phyloP scores from a whole-genome alignment of 2,113 vertebrate species.

The Tor tambroides region DNA sequence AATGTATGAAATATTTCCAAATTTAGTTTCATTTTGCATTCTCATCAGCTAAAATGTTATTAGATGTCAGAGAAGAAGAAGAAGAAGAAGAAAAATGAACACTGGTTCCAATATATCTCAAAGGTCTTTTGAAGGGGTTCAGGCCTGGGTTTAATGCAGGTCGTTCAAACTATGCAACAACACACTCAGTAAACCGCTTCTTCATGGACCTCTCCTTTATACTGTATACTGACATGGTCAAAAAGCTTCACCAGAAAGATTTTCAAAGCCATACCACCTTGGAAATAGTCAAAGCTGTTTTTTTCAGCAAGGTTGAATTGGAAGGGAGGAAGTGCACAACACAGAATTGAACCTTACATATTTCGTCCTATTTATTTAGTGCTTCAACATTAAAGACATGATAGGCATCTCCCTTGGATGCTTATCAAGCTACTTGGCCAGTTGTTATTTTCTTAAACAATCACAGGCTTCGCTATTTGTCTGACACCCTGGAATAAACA shows the following conservation, averaged over 20 bases:
- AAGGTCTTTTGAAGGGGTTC: no score
- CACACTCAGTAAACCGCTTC: not conserved
- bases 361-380: no score
- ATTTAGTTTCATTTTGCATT: not conserved
- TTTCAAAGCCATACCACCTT: not conserved
- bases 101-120: no score
- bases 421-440: constrained; percentile 7
- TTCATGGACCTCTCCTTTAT: constrained; percentile 15
- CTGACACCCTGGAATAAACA: constrained; percentile 39
- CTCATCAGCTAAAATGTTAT: not conserved
- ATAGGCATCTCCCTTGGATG: constrained; percentile 31
- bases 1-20: not conserved
- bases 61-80: no score
- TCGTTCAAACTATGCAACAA: not conserved
- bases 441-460: constrained; percentile 39
- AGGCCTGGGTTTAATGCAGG: no score
- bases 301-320: not conserved
- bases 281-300: not conserved
- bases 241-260: not conserved
- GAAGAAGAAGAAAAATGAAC: no score
- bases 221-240: not conserved
- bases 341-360: no score
- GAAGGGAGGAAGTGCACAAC: no score
- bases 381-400: constrained; percentile 29
- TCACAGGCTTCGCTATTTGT: constrained; percentile 15